These are phyloP conservation scores for Neotoxoptera formosana DNA, from an alignment of 1,140 invertebrate genomes.

Conservation along the genomic window DNA sequence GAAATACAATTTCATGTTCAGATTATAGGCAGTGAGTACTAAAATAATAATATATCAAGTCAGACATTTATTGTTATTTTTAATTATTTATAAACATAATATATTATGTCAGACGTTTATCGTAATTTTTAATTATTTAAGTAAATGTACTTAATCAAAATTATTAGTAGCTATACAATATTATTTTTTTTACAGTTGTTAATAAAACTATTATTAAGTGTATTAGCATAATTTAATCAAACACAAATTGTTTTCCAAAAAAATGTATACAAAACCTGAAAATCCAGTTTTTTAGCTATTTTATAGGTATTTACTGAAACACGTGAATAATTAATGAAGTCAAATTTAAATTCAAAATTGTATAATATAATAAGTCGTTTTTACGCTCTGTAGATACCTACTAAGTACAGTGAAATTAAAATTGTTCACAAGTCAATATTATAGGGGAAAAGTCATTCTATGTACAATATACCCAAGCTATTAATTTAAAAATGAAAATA, in stretches of 20 bases:
- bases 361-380: not conserved
- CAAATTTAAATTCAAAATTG: not conserved
- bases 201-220: not conserved
- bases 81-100: not conserved
- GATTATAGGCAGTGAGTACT: not conserved
- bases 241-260: not conserved
- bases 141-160: not conserved
- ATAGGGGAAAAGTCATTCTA: not conserved
- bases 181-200: not conserved
- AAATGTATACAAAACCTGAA: not conserved
- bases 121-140: not conserved
- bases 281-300: not conserved
- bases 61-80: not conserved
- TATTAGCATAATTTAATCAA: not conserved
- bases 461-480: too few relatives aligned
- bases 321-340: not conserved
- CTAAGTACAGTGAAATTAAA: not conserved
- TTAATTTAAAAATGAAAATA: not conserved
- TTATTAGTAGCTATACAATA: not conserved
- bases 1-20: not conserved
- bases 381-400: not conserved
- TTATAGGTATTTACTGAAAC: not conserved
- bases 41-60: not conserved
- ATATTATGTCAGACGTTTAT: not conserved
- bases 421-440: not conserved